Base-by-base conservation (phyloP, 1,140 invertebrate genomes). In the Bacillus rossius region DNA sequence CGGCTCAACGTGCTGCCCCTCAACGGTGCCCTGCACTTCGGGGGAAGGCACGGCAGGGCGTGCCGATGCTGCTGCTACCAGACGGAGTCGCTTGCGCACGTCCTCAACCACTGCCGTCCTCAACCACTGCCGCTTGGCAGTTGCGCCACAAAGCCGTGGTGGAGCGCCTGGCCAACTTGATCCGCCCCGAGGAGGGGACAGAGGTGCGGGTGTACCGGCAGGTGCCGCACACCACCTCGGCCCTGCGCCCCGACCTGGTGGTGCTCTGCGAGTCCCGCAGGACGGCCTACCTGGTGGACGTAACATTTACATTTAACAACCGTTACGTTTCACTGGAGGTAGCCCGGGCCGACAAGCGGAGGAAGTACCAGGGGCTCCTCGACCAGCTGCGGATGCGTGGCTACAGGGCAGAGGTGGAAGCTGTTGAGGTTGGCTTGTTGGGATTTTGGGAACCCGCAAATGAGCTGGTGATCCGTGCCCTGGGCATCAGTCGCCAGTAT, bases 281-380 rank as follows among this genome's bases (percentile, higher is more conserved):
- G 8, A 57, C 34, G 0, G 48, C 65, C 17, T 2, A 48, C 19
- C 64, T 69, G 10, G 59, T 72, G 41, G 71, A 75, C 51, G 67
- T 76, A 2, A 58, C 68, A 16, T 65, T 74, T 22, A 63, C 69
- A 0, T 75, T 74, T 20, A 71, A 76, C 40, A 75, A 73, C 57
- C 53, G 62, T 7, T 19, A 34, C 7, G 55, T 43, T 0, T 68
- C 66, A 0, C 45, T 73, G 3, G 55, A 49, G 1, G 38, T 26
- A 8, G 65, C 59, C 0, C 51, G 66, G 3, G 8, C 14, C 4
- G 45, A 48, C 1, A 48, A 19, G 26, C 7, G n/a, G 8, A 8
- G 8, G 17, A 48, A 48, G 17, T 48, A 48, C 17, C 20, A 48
- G 45, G n/a, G n/a, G n/a, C n/a, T n/a, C 0, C 65, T 61, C 3